Base-by-base conservation (phyloP, 2,888 invertebrate species). In the Monoplex corrugatus region DNA sequence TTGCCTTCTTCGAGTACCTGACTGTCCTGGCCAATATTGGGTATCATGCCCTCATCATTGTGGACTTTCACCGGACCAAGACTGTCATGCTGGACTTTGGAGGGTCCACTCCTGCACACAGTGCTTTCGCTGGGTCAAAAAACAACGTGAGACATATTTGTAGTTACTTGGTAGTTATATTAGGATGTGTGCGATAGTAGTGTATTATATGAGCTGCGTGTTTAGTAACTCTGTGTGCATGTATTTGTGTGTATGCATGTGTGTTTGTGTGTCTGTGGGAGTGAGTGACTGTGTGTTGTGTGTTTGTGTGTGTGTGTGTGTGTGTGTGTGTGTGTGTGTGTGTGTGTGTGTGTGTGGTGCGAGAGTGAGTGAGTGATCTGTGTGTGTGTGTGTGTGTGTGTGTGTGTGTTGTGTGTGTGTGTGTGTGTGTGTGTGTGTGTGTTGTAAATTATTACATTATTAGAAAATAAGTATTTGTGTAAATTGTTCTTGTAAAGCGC, bases 21-120 rank as follows among this genome's bases (percentile, higher is more conserved):
- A 98, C 99, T 84, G 98, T 99, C 38, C 96, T 98, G 88, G 98
- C 98, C 92, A 99, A 99, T 96, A 98, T 99, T 97, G 97, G 97
- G 93, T 99, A 98, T 96, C 99, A 99, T 95, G 97, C 98, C 96
- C 98, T 98, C 80, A 98, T 98, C 23, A 97, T 97, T 93, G 98
- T 98, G 68, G 92, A 92, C 84, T 91, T 92, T 43, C 75, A 82
- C 43, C 82, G 87, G 43, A 87, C 50, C 35, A 16, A 75, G 40
- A 28, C 89, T 35, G 63, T 50, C 19, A 72, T 88, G 68, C 3
- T 88, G 38, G 83, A 88, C 13, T 19, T 63, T 16, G 44, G 78
- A 40, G 40, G 3, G 23, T 0, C 40, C 38, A 40, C 13, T 78
- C 40, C 13, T 2, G 19, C 72, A 13, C 19, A 19, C 78, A 2